These are phyloP conservation scores for Centropristis striata DNA, from an alignment of 2,113 vertebrate species.

Conservation along the genomic window DNA sequence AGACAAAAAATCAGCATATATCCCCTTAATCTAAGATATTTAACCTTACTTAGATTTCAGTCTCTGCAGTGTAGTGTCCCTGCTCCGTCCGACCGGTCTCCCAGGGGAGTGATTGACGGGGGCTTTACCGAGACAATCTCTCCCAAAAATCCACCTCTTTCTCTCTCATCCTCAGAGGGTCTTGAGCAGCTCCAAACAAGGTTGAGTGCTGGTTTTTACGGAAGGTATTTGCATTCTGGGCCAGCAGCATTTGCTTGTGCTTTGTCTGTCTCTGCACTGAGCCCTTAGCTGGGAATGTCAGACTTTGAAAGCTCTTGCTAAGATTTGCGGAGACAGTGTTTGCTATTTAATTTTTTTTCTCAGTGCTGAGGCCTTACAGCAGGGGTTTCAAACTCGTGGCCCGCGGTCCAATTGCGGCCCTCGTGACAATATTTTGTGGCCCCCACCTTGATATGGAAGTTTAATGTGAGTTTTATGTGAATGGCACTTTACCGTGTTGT, in stretches of 20 bases:
- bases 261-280: conserved; percentile 55
- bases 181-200: conserved; percentile 61
- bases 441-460: too few relatives aligned
- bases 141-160: conserved; percentile 59
- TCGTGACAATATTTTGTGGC: too few relatives aligned
- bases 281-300: conserved; percentile 55
- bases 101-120: conserved; percentile 63
- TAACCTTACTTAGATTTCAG: too few relatives aligned
- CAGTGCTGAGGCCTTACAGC: conserved; percentile 24
- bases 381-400: too few relatives aligned
- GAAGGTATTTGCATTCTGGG: conserved; percentile 67
- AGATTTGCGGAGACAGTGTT: conserved; percentile 57
- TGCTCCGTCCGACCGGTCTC: conserved; percentile 58
- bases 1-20: too few relatives aligned
- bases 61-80: too few relatives aligned
- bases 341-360: conserved; percentile 25
- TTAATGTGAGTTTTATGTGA: too few relatives aligned
- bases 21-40: too few relatives aligned
- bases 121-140: conserved; percentile 68
- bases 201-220: conserved; percentile 44
- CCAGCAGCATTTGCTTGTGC: conserved; percentile 43
- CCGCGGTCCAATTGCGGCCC: too few relatives aligned
- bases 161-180: conserved; percentile 62
- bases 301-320: conserved; percentile 52
- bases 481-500: too few relatives aligned